These are phyloP conservation scores for Coenonympha arcania DNA, from an alignment of 2,888 invertebrate genomes.

Conservation along the genomic window DNA sequence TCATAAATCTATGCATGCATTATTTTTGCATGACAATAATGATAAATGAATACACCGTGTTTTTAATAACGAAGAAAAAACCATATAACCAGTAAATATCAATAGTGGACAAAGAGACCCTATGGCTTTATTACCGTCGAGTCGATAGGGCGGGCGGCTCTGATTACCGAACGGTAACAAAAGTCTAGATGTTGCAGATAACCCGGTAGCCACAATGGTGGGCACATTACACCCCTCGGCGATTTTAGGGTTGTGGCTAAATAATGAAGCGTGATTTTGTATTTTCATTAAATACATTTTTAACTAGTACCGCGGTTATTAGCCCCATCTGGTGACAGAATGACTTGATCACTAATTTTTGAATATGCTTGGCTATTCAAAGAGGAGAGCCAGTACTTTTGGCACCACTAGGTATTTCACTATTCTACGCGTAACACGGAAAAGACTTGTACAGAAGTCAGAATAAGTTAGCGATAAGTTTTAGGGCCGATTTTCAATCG, in stretches of 20 bases:
- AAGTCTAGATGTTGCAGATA: slow-evolving; percentile 63
- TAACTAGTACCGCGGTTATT: too few relatives aligned
- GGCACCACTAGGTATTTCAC: too few relatives aligned
- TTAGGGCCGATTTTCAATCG: too few relatives aligned
- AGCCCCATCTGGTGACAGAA: too few relatives aligned
- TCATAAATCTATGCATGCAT: not conserved
- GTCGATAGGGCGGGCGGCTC: slow-evolving; percentile 28
- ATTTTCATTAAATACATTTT: too few relatives aligned
- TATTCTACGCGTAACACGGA: too few relatives aligned
- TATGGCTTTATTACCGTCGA: slow-evolving; percentile 32
- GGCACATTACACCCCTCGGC: slow-evolving; percentile 53
- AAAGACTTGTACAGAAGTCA: too few relatives aligned
- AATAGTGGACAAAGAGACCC: slow-evolving; percentile 25
- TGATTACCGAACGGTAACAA: slow-evolving; percentile 55
- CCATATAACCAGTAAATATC: slow-evolving; percentile 16
- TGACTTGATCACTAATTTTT: too few relatives aligned
- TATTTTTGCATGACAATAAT: not conserved
- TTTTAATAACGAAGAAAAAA: slow-evolving; percentile 9
- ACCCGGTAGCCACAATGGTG: slow-evolving; percentile 44
- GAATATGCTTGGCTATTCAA: too few relatives aligned
- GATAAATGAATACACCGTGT: not conserved
- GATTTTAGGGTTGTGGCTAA: slow-evolving; percentile 44
- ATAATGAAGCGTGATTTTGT: too few relatives aligned
- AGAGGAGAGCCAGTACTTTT: too few relatives aligned
- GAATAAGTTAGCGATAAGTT: too few relatives aligned